phyloP scores from a whole-genome alignment of 37 sponge, comb jelly and placozoan genomes.

The Oopsacas minuta region DNA sequence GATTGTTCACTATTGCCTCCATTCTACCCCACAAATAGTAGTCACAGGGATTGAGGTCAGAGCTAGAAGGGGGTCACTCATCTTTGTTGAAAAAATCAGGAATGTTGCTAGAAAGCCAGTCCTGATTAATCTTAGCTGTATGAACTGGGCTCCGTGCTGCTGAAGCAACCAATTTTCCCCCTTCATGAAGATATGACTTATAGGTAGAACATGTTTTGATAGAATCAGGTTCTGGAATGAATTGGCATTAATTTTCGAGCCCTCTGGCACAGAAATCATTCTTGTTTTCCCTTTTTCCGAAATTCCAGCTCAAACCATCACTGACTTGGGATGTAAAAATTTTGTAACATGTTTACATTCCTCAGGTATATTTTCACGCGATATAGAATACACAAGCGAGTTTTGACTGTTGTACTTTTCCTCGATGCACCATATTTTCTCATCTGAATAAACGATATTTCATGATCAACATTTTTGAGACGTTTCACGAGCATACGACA shows the following conservation, averaged over 20 bases:
- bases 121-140: not conserved
- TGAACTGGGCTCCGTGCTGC: not conserved
- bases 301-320: not conserved
- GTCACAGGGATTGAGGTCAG: not conserved
- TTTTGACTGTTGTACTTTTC: not conserved
- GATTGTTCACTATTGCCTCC: not conserved
- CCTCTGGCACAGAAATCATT: not conserved
- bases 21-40: not conserved
- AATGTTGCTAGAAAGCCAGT: not conserved
- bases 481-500: not conserved
- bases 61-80: not conserved
- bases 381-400: not conserved
- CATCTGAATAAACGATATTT: not conserved
- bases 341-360: not conserved
- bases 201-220: not conserved
- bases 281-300: not conserved
- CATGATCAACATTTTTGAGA: not conserved
- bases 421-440: not conserved
- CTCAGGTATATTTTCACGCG: not conserved
- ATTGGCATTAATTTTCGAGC: not conserved
- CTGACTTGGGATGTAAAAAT: not conserved
- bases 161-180: not conserved
- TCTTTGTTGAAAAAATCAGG: not conserved
- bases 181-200: not conserved
- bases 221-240: not conserved